Percentiles rank a stretch among this genome's conserved stretches.
phyloP scores from a whole-genome alignment of 1,140 invertebrate species.

The Drosophila tsacasi region DNA sequence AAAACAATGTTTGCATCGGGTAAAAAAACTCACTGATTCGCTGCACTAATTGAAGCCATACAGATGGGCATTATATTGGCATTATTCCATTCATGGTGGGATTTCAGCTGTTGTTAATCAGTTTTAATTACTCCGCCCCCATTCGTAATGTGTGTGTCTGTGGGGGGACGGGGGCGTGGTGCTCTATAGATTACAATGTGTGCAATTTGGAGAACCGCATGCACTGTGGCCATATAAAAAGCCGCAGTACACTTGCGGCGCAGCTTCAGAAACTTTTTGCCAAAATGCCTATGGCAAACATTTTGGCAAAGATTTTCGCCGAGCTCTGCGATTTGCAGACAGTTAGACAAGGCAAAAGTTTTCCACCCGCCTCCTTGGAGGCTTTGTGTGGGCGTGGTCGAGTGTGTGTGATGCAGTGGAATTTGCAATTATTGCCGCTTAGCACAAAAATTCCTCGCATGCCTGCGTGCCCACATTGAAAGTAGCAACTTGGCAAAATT shows the following conservation, averaged over 20 bases:
- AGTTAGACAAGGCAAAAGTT: constrained; percentile 76
- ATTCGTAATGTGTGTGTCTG: constrained; percentile 1
- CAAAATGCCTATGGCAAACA: constrained; percentile 80
- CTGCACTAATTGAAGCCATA: constrained; percentile 31
- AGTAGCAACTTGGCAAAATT: constrained; percentile 76
- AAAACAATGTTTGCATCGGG: constrained; percentile 22
- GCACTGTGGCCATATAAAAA: constrained; percentile 69
- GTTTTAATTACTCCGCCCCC: constrained; percentile 55
- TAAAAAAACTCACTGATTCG: constrained; percentile 28
- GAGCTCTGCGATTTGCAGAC: constrained; percentile 81
- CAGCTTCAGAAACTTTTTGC: constrained; percentile 57
- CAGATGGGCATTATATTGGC: constrained; percentile 46
- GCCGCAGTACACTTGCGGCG: constrained; percentile 66
- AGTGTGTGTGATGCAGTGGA: constrained; percentile 63
- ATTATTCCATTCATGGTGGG: constrained; percentile 58
- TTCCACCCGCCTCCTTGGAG: constrained; percentile 23
- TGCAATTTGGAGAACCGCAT: constrained; percentile 59
- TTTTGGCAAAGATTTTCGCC: constrained; percentile 80
- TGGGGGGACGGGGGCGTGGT: constrained; percentile 1
- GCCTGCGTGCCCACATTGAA: constrained; percentile 68
- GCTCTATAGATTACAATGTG: constrained; percentile 47
- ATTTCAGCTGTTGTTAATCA: constrained; percentile 57
- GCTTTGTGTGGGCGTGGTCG: constrained; percentile 20
- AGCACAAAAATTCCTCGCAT: constrained; percentile 76
- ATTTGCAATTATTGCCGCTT: constrained; percentile 83